A percentile compares a stretch with the other conserved stretches of the same genome.
These are phyloP conservation scores for Sussaba pulchella DNA, from an alignment of 2,888 invertebrate species.

Conservation along the genomic window DNA sequence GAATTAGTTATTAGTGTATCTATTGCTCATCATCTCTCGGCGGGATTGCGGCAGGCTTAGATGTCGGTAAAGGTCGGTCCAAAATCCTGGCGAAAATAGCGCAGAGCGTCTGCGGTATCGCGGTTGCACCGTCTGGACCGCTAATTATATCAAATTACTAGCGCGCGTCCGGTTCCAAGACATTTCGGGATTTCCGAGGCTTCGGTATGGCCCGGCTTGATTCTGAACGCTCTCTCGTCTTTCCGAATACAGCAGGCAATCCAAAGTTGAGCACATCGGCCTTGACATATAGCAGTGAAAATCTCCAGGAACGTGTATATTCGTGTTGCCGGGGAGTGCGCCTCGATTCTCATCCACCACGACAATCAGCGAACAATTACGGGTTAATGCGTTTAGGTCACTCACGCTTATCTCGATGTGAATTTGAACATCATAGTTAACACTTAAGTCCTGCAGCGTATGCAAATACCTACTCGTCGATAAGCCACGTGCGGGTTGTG, in stretches of 20 bases:
- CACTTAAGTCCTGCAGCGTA: conserved; percentile 17
- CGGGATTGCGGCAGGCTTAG: too few species aligned
- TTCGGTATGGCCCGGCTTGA: conserved; percentile 22
- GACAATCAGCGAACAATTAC: conserved; percentile 65
- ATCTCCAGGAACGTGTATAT: neutral
- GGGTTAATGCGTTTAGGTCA: conserved; percentile 40
- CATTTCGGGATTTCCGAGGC: conserved; percentile 67
- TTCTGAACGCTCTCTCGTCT: conserved; percentile 12
- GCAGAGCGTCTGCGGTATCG: conserved; percentile 68
- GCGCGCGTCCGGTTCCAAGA: conserved; percentile 38
- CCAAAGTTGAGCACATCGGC: conserved; percentile 38
- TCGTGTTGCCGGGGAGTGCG: conserved; percentile 24
- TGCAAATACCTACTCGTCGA: conserved; percentile 52
- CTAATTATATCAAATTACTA: conserved; percentile 76
- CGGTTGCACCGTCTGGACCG: conserved; percentile 71
- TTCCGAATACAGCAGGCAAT: conserved; percentile 15
- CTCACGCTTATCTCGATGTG: conserved; percentile 28
- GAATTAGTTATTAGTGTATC: too few species aligned
- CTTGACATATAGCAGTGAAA: neutral
- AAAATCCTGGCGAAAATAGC: conserved; percentile 26
- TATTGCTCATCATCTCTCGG: too few species aligned
- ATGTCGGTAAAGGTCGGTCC: too few species aligned
- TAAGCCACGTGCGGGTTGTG: conserved; percentile 39
- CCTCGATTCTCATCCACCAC: conserved; percentile 51
- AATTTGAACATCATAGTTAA: conserved; percentile 22